phyloP scores from a whole-genome alignment of 2,113 vertebrate genomes.

The Antechinus stuartii region DNA sequence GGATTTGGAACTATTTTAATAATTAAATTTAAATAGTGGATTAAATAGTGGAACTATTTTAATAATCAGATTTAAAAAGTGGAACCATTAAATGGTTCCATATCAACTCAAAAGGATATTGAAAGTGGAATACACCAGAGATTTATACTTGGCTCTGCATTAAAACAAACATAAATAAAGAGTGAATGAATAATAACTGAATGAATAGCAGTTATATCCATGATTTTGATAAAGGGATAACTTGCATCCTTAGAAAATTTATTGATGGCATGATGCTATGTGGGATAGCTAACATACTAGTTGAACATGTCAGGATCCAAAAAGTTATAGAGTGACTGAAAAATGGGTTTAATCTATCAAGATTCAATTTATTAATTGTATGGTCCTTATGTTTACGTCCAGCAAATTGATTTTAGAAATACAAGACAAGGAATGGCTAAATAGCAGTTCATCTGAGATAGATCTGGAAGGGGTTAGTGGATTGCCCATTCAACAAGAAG shows the following conservation, averaged over 20 bases:
- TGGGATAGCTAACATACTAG: not conserved
- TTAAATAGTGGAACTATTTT: not conserved
- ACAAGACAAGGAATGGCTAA: not conserved
- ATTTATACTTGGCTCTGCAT: not conserved
- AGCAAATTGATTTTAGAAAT: not conserved
- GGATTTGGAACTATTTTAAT: not conserved
- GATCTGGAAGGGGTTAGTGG: not conserved
- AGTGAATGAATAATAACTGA: too few species aligned
- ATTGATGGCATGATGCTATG: not conserved
- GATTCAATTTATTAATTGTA: not conserved
- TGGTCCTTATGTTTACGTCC: not conserved
- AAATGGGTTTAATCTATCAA: not conserved
- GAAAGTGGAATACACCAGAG: not conserved
- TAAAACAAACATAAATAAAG: too few species aligned
- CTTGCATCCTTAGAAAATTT: not conserved
- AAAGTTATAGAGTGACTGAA: not conserved
- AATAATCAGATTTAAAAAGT: not conserved
- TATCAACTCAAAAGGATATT: not conserved
- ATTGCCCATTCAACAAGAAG: not conserved
- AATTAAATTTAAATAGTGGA: not conserved
- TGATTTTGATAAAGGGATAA: not conserved
- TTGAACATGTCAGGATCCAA: not conserved
- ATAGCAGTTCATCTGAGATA: not conserved
- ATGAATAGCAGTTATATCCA: not conserved
- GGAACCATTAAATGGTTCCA: not conserved